Conservation (phyloP, 2,888 invertebrate species). For the Dryocosmus kuriphilus region DNA sequence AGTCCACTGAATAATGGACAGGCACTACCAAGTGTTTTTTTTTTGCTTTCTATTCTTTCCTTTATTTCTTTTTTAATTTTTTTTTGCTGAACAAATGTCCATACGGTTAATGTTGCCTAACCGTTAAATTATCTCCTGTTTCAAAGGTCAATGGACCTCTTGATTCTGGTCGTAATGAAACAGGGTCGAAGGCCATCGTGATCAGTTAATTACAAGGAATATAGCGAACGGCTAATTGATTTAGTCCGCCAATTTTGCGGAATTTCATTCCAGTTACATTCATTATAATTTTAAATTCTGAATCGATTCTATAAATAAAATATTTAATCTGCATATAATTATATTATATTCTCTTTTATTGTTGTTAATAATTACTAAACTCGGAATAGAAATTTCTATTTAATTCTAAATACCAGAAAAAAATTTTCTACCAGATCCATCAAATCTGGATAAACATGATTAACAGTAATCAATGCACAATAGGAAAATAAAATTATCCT, state of each 20-base stretch:
- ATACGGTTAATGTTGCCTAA: background rate
- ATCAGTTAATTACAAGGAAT: conserved; percentile 35
- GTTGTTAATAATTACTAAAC: no score
- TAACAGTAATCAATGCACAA: no score
- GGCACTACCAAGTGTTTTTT: background rate
- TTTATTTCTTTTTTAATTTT: background rate
- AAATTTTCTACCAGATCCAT: no score
- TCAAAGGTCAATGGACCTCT: conserved; percentile 11
- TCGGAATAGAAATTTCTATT: no score
- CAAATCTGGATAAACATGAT: no score
- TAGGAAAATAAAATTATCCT: no score
- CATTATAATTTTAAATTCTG: background rate
- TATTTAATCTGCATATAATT: no score
- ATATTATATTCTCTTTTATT: no score
- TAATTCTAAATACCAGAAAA: no score
- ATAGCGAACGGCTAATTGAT: conserved; percentile 32
- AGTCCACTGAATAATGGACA: background rate
- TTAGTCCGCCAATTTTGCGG: conserved; percentile 27
- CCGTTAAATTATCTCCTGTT: conserved; percentile 13
- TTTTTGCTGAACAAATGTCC: background rate
- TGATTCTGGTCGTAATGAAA: conserved; percentile 27
- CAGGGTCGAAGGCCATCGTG: conserved; percentile 13
- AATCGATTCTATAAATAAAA: background rate
- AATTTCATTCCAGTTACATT: background rate
- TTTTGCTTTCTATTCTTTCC: background rate